Base-by-base conservation (phyloP, 2,797 vertebrate species). In the Cossypha heuglini region DNA sequence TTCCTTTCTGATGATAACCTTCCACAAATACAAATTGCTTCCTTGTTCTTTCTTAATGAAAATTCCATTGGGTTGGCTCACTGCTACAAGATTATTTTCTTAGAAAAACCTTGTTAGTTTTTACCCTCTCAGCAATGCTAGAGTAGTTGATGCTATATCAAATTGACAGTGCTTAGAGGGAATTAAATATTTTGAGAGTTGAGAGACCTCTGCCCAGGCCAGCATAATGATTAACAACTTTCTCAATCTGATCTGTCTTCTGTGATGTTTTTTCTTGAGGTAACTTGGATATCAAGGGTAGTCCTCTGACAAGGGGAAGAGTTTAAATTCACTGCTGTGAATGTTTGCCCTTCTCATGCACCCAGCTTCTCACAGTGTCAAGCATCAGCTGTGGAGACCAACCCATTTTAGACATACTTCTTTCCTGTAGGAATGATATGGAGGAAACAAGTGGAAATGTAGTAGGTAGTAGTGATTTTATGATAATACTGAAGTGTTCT, bases 181-280 rank as follows among this genome's bases (percentile, higher is more conserved):
- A 92, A 77, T 88, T 86, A 94, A 94, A 80, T 74, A 95, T 77
- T 95, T 83, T 86, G 81, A 67, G 43, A 58, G 35, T 78, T 75
- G 64, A 71, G 40, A 74, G n/a, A 80, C 63, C 24, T 77, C 75
- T 69, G 25, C 51, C 63, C 11, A 57, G 26, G 35, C 24, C 72
- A 93, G 13, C 10, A 83, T 59, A 91, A 69, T 63, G 29, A 89
- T 80, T 79, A 92, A 87, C 37, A 91, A 15, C 19, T 26, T 18
- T 73, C 59, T 92, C 86, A 79, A 74, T 16, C 40, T 85, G 46
- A 74, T 74, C 19, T 87, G 1, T 76, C 38, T 46, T 82, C 37
- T 33, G 4, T 19, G 52, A 3, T 59, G 18, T 52, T 82, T 79
- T 58, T 72, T 78, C 37, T 86, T 0, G 1, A 90, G 16, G 33